Evolutionary conservation across 2,113 vertebrate species (phyloP).

Genomic region (Oxyura jamaicensis): DNA sequence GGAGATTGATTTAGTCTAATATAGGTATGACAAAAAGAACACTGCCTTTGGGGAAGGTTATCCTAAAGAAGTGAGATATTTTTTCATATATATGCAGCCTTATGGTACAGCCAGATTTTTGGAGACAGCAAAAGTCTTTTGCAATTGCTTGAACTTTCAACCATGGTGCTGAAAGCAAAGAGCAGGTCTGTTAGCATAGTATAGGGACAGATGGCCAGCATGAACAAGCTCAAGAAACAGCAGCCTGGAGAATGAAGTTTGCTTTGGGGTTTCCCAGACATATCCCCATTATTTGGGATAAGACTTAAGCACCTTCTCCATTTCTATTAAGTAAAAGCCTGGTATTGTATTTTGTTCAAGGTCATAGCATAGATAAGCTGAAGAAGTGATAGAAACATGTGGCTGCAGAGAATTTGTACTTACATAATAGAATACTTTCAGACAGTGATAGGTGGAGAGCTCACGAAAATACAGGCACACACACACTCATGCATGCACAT

Average conservation of each 20-base stretch:
- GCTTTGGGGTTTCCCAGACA: not conserved
- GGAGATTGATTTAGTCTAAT: not conserved
- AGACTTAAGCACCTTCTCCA: not conserved
- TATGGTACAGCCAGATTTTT: not conserved
- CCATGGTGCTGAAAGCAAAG: not conserved
- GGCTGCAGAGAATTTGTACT: not conserved
- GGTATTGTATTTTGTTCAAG: not conserved
- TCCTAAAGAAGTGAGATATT: not conserved
- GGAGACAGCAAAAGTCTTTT: not conserved
- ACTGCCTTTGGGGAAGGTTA: not conserved
- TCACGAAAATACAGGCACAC: not conserved
- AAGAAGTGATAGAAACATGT: not conserved
- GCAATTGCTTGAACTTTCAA: not conserved
- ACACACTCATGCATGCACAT: not conserved
- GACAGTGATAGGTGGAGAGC: not conserved
- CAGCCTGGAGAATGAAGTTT: not conserved
- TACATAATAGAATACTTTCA: not conserved
- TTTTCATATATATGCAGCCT: not conserved
- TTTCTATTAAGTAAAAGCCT: not conserved
- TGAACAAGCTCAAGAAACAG: not conserved
- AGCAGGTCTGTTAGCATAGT: not conserved
- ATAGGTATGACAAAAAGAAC: not conserved
- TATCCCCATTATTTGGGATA: not conserved
- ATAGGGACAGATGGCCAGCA: not conserved
- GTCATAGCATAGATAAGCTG: accelerated